Base-by-base conservation (phyloP, 92 coral and sea anemone species). In the Phenganax subtilis region DNA sequence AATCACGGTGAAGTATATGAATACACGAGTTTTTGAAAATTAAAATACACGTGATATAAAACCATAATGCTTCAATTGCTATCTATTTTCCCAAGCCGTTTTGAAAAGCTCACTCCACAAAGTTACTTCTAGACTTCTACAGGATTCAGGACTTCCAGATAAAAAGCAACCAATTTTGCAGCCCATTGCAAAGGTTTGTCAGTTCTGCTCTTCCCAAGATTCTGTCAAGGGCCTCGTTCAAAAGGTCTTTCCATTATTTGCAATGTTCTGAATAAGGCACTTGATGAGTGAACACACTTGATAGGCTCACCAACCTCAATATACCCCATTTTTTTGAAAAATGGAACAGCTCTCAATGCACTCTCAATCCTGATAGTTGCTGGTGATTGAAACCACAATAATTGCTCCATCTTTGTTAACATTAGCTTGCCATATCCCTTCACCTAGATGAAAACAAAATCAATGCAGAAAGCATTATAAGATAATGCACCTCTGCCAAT, bases 361-460 rank as follows among this genome's bases (percentile, higher is more conserved):
- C 99, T 96, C 62, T 92, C 91, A 64, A 96, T 90, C 77, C 92
- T 86, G 9, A 96, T 77, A 15, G 99, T 93, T 61, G 97, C 77
- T 3, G 77, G 83, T 55, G 85, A 77, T 52, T 63, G 77, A 17
- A 52, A 61, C 84, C 93, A 90, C 3, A 96, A 82, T 25, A 64
- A 82, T 16, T 79, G 84, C 61, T 96, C 99, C 71, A 89, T 82
- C 16, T 81, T 88, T 44, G 56, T 71, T 47, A 96, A 62, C 89
- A 96, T 80, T 66, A 81, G 71, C 11, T 84, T 51, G 29, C 99
- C 99, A 89, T 88, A 92, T 11, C 99, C 99, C 53, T 63, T 83
- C 31, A 85, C 74, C 99, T 96, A 76, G 7, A 57, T 29, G 58
- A 52, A 65, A 71, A 75, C 37, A 28, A n/a, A 66, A 12, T n/a